Evolutionary conservation across 1,140 invertebrate species (phyloP).

Genomic region (Eueides isabella): DNA sequence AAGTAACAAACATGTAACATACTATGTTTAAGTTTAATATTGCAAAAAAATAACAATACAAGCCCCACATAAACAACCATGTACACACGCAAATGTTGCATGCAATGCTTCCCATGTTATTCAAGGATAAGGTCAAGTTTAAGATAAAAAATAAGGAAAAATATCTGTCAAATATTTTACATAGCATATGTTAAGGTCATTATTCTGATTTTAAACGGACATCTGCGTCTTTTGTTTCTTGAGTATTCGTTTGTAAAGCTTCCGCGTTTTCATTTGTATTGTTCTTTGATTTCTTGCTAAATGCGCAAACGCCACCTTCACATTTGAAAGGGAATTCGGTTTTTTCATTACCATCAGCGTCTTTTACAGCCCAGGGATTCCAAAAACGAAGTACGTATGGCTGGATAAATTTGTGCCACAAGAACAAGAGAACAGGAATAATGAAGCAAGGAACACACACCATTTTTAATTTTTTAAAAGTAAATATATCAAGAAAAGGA

Average conservation of each 20-base stretch:
- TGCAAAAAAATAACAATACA: neutral
- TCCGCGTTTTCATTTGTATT: conserved; percentile 40
- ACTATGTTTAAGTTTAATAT: neutral
- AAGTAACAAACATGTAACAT: no score
- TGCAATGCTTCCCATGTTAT: neutral
- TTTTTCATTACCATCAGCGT: conserved; percentile 81
- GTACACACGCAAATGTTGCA: neutral
- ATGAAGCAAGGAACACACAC: conserved; percentile 91
- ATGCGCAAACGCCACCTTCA: conserved; percentile 78
- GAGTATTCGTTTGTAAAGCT: conserved; percentile 15
- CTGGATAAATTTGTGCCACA: conserved; percentile 90
- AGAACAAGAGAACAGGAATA: conserved; percentile 87
- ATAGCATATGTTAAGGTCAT: neutral
- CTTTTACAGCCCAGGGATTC: conserved; percentile 88
- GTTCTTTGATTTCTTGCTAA: conserved; percentile 50
- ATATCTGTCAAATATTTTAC: neutral
- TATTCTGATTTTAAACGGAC: conserved; percentile 36
- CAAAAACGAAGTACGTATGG: conserved; percentile 88
- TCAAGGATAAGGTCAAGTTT: conserved; percentile 2
- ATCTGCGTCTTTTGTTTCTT: conserved; percentile 12
- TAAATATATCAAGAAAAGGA: neutral
- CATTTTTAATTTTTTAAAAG: conserved; percentile 76
- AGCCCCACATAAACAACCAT: neutral
- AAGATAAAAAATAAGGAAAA: neutral
- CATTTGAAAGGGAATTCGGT: conserved; percentile 84